Evolutionary conservation across 2,888 invertebrate species (phyloP).

Genomic region (Agrochola macilenta): DNA sequence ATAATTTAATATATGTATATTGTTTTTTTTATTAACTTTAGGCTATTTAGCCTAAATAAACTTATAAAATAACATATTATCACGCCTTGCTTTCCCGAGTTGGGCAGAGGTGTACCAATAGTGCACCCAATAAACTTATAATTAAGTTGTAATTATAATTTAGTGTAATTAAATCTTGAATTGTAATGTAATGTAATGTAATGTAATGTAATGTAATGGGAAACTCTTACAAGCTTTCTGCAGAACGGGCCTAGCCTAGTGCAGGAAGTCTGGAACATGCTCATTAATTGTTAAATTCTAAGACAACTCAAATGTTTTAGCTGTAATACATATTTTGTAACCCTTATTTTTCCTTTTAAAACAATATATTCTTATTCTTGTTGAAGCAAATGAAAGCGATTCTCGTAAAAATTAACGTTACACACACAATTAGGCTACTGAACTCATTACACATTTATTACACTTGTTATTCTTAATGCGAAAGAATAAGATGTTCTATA

Average conservation of each 20-base stretch:
- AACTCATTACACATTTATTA: constrained; percentile 4
- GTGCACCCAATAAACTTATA: too few species aligned
- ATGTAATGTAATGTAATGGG: not conserved
- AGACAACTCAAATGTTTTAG: not conserved
- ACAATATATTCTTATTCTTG: too few species aligned
- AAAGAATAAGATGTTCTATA: not conserved
- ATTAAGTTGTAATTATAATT: not conserved
- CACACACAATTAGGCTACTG: not conserved
- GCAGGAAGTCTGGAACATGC: not conserved
- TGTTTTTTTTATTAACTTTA: too few species aligned
- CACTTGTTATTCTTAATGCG: not conserved
- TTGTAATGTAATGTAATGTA: not conserved
- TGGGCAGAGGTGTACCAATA: too few species aligned
- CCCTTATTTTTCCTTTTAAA: not conserved
- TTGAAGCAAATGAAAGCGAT: not conserved
- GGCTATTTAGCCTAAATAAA: not conserved
- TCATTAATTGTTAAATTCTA: not conserved
- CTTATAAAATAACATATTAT: too few species aligned
- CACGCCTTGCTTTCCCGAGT: too few species aligned
- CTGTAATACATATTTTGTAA: not conserved
- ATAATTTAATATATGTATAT: too few species aligned
- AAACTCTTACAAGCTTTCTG: not conserved
- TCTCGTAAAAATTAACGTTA: not conserved
- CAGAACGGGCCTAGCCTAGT: not conserved
- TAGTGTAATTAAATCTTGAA: not conserved